A percentile compares a stretch with the other conserved stretches of the same genome.
phyloP scores from a whole-genome alignment of 2,888 invertebrate genomes.

The Neoaliturus tenellus region DNA sequence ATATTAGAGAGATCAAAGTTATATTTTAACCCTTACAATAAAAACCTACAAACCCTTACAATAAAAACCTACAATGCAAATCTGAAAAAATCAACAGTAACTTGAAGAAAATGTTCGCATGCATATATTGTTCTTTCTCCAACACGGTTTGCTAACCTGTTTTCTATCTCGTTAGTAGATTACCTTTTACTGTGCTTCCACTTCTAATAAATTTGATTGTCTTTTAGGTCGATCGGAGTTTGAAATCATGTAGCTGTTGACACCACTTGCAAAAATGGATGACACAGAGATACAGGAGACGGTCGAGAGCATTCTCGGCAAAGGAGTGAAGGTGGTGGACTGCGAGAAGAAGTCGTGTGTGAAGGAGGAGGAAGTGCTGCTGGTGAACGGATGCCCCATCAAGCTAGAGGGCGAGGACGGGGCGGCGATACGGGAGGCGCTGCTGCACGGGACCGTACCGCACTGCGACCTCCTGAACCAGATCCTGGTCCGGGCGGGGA shows the following conservation, averaged over 20 bases:
- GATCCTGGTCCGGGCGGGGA: constrained; percentile 74
- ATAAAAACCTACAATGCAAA: too few relatives aligned
- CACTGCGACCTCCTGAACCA: constrained; percentile 83
- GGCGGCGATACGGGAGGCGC: constrained; percentile 80
- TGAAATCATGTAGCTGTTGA: constrained; percentile 28
- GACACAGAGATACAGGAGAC: constrained; percentile 84
- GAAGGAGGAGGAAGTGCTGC: constrained; percentile 81
- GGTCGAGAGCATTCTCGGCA: constrained; percentile 84
- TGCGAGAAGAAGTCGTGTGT: constrained; percentile 84
- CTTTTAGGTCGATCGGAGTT: constrained; percentile 11
- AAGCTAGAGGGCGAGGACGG: constrained; percentile 82
- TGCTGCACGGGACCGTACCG: constrained; percentile 82
- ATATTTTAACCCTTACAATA: too few relatives aligned
- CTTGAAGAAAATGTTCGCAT: too few relatives aligned
- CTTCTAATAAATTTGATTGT: not conserved
- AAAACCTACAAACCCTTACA: too few relatives aligned
- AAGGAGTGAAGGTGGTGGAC: constrained; percentile 82
- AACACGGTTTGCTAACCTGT: not conserved
- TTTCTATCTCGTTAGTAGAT: not conserved
- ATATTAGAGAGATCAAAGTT: too few relatives aligned
- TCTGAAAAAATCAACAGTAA: too few relatives aligned
- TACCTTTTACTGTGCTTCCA: not conserved
- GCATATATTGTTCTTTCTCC: not conserved
- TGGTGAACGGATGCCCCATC: constrained; percentile 83
- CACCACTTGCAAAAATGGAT: constrained; percentile 74